These are phyloP conservation scores for Sphaerodactylus townsendi DNA, from an alignment of 2,113 vertebrate species.

Conservation along the genomic window DNA sequence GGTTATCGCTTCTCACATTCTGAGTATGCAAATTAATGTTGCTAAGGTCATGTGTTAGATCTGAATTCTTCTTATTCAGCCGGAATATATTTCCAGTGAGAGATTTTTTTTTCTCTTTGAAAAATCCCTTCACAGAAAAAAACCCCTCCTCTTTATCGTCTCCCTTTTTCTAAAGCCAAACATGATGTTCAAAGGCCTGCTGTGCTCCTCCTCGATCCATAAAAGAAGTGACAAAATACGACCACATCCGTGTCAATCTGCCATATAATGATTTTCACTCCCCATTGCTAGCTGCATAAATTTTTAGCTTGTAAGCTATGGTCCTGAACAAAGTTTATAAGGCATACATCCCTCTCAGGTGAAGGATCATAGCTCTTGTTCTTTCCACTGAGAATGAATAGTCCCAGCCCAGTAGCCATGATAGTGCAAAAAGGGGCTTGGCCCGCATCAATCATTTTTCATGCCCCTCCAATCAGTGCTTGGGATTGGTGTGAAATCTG, in stretches of 20 bases:
- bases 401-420: no score
- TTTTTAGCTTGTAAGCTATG: background rate
- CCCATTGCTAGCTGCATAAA: background rate
- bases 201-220: background rate
- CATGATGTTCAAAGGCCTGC: background rate
- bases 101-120: constrained; percentile 1
- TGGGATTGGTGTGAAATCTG: no score
- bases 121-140: background rate
- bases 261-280: background rate
- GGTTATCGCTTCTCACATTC: background rate
- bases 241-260: background rate
- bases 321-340: background rate
- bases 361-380: background rate
- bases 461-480: no score
- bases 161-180: background rate
- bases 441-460: no score
- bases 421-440: no score
- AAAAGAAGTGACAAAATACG: background rate
- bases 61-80: background rate
- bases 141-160: background rate
- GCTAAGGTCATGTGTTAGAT: background rate
- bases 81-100: background rate
- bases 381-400: no score
- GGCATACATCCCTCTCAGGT: background rate
- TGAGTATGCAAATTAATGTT: background rate